These are phyloP conservation scores for Naso thynnoides DNA, from an alignment of 2,797 vertebrate genomes.

Conservation along the genomic window DNA sequence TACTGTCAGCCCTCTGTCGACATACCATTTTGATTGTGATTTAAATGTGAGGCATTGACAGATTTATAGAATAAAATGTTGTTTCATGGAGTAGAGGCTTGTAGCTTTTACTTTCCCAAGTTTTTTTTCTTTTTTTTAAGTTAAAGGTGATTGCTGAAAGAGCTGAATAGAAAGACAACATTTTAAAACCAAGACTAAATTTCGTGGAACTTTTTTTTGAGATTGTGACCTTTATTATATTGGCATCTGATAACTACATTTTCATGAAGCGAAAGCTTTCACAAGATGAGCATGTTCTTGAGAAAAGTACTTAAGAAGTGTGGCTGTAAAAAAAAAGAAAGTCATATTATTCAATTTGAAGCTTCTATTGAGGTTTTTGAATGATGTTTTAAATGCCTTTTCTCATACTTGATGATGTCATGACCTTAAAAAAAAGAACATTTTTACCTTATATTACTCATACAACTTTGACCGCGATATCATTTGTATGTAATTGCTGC, in stretches of 20 bases:
- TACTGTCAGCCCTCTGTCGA: neutral
- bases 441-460: too few relatives aligned
- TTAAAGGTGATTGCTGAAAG: neutral
- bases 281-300: too few relatives aligned
- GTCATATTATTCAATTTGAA: too few relatives aligned
- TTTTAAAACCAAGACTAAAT: neutral
- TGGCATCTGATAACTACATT: neutral
- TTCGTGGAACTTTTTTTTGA: neutral
- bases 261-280: neutral
- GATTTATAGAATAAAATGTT: neutral
- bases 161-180: neutral
- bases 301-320: neutral
- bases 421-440: too few relatives aligned
- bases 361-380: too few relatives aligned
- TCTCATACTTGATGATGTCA: too few relatives aligned
- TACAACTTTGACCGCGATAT: too few relatives aligned
- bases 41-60: neutral
- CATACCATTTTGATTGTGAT: neutral
- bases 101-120: neutral
- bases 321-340: neutral
- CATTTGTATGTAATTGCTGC: too few relatives aligned
- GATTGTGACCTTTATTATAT: neutral
- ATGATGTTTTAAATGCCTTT: too few relatives aligned
- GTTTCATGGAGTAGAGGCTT: neutral
- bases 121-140: too few relatives aligned